Evolutionary conservation across 2,113 vertebrate genomes (phyloP), one percentile per base, ranked within the genome.

Genomic region (Pagrus major): DNA sequence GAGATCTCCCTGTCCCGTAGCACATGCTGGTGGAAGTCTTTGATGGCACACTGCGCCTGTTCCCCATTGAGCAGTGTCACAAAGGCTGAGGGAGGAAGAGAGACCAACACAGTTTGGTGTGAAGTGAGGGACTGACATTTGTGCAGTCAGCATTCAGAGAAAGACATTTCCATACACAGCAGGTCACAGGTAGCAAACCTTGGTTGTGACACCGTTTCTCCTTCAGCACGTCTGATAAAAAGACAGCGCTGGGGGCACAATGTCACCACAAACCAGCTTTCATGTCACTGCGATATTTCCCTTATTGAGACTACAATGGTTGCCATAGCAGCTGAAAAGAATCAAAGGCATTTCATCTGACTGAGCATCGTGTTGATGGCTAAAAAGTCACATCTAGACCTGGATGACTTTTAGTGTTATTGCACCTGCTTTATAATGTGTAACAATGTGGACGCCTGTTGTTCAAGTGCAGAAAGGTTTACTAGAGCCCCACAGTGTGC

Each of bases 21-120:
- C 6, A 41, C 60, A n/a, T 94, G 93, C 74, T 94, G 94, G 91
- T 99, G 97, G 76, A 98, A 97, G 51, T 95, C 86, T 16, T 87
- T 68, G 78, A 99, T 97, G 76, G 97, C 96, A 0, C 94, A 92
- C 71, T 98, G 96, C 0, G 97, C 97, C 88, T 99, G 97, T 27
- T 98, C 97, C 2, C 97, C 96, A 0, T 97, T 97, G 37, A 98
- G 94, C 47, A 99, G 82, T 0, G 97, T 98, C 80, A 99, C 95
- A 6, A 98, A 99, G 0, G 96, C 96, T 97, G 80, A 16, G 52
- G 37, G 18, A 41, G 21, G 37, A 58, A 54, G 54, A 27, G 47
- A 63, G 31, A 78, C 39, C 66, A 41, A 67, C 5, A 71, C 41
- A 75, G 25, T 61, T 33, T 14, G 1, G n/a, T 42, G 10, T 41